A percentile compares a stretch with the other conserved stretches of the same genome.
Conservation (phyloP, 2,797 vertebrate genomes). For the Pelochelys cantorii region DNA sequence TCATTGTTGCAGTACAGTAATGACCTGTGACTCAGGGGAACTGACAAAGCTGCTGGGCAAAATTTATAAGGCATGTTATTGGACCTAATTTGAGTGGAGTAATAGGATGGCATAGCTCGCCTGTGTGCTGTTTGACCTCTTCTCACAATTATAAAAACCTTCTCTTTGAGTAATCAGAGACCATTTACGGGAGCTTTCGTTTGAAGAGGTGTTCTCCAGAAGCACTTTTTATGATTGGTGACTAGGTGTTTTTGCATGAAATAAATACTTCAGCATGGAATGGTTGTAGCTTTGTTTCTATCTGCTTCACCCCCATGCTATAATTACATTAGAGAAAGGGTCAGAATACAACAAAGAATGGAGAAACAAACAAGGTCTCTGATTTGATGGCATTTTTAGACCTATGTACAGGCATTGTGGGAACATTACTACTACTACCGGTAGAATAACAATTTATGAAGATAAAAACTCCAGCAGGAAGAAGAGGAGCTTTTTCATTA, state of each 20-base stretch:
- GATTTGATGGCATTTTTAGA: neutral
- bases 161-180: neutral
- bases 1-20: neutral
- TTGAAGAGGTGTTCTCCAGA: too few species aligned
- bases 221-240: neutral
- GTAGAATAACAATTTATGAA: neutral
- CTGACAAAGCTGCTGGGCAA: neutral
- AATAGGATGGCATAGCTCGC: neutral
- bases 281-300: neutral
- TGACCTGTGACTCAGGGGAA: neutral
- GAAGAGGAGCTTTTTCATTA: neutral
- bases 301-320: neutral
- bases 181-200: neutral
- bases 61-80: neutral
- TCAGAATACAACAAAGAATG: neutral
- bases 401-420: neutral
- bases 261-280: neutral
- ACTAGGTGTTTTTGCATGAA: neutral
- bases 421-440: neutral
- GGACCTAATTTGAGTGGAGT: neutral
- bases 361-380: neutral
- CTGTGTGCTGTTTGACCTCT: neutral
- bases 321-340: neutral
- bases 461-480: neutral
- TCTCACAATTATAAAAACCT: neutral